A percentile compares a stretch with the other conserved stretches of the same genome.
These are phyloP conservation scores for Hedya salicella DNA, from an alignment of 2,888 invertebrate species.

Conservation along the genomic window DNA sequence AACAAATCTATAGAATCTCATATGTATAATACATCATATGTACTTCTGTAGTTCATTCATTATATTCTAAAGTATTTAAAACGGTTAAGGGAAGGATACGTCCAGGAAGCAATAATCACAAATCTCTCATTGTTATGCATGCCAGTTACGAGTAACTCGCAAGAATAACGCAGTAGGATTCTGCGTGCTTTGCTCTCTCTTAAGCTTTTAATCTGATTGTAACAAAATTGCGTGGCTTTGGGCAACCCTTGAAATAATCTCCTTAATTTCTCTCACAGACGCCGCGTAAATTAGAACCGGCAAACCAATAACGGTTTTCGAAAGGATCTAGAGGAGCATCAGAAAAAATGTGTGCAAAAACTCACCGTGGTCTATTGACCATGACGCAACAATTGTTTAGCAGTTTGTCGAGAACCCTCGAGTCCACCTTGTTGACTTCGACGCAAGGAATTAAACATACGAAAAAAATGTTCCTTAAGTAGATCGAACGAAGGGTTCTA, in stretches of 20 bases:
- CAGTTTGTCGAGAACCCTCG: conserved; percentile 76
- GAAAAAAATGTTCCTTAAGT: conserved; percentile 76
- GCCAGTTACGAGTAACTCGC: conserved; percentile 8
- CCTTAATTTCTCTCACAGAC: conserved; percentile 60
- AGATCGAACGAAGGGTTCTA: conserved; percentile 75
- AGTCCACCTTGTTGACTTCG: conserved; percentile 82
- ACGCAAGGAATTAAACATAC: conserved; percentile 70
- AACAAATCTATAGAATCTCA: background rate
- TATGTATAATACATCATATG: background rate
- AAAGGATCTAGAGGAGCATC: conserved; percentile 48
- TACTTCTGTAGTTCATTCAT: background rate
- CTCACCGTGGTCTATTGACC: conserved; percentile 77
- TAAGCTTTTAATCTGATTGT: conserved; percentile 46
- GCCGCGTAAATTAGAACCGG: conserved; percentile 63
- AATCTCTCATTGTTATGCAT: background rate
- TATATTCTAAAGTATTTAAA: background rate
- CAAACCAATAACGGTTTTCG: conserved; percentile 65
- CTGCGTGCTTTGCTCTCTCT: background rate
- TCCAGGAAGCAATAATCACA: conserved; percentile 9
- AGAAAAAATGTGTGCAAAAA: conserved; percentile 70
- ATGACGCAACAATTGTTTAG: conserved; percentile 84
- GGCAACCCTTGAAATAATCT: conserved; percentile 48
- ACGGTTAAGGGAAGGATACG: background rate
- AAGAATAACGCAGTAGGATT: conserved; percentile 20
- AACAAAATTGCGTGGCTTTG: conserved; percentile 43